These are phyloP conservation scores for Acanthacorydalis orientalis DNA, from an alignment of 2,888 invertebrate species.

Conservation along the genomic window DNA sequence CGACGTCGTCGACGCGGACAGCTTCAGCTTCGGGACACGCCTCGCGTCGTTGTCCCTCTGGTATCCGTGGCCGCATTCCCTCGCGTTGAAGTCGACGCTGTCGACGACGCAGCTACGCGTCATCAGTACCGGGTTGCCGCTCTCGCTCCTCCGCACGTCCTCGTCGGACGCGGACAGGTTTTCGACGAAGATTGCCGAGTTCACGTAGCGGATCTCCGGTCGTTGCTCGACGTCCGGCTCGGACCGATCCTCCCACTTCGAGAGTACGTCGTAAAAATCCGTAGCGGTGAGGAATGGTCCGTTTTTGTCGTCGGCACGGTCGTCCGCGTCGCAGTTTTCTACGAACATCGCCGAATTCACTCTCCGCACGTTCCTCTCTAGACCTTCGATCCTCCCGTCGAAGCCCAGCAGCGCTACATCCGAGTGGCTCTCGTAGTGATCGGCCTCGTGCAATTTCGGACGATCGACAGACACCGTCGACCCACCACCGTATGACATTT, in stretches of 20 bases:
- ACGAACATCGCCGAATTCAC: no score
- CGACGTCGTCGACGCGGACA: background rate
- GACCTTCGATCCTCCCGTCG: no score
- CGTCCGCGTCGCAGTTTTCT: no score
- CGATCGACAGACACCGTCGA: no score
- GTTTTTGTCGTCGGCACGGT: no score
- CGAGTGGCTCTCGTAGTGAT: no score
- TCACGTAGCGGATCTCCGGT: conserved; percentile 29
- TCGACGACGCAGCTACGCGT: background rate
- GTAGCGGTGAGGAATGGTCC: no score
- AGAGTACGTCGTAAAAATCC: no score
- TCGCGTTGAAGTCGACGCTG: conserved; percentile 22
- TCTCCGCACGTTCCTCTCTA: no score
- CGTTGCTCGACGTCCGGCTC: background rate
- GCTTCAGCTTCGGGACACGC: background rate
- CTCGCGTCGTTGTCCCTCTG: conserved; percentile 8
- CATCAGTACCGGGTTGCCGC: background rate
- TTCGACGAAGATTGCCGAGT: conserved; percentile 43
- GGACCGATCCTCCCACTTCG: background rate
- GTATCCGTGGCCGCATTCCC: conserved; percentile 25
- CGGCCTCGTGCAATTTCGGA: no score
- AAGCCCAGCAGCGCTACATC: no score
- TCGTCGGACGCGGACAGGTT: conserved; percentile 23
- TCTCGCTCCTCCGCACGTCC: conserved; percentile 11
- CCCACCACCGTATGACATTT: no score